These are phyloP conservation scores for Pissodes strobi DNA, from an alignment of 1,140 invertebrate genomes.

Conservation along the genomic window DNA sequence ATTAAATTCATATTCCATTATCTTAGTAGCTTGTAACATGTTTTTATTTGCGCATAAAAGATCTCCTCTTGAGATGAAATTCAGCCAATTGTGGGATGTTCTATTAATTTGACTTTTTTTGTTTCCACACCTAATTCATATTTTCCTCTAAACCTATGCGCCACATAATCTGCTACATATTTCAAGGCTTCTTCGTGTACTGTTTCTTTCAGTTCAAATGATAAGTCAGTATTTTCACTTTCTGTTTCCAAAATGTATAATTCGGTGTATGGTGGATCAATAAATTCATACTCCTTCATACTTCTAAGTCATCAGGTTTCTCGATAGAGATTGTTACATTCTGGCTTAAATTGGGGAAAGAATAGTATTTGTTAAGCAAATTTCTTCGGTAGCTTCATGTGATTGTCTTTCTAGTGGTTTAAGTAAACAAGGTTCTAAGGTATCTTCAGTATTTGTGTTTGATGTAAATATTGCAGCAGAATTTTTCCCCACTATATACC, in stretches of 20 bases:
- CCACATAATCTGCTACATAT: neutral
- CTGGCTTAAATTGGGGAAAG: neutral
- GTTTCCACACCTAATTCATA: constrained; percentile 1
- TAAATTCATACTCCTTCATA: too few species aligned
- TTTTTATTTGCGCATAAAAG: neutral
- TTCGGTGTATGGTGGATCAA: too few species aligned
- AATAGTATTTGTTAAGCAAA: neutral
- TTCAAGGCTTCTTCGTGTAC: too few species aligned
- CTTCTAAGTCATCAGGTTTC: too few species aligned
- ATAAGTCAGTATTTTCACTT: too few species aligned
- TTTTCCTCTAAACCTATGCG: neutral
- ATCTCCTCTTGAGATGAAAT: constrained; percentile 2
- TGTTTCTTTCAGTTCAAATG: too few species aligned
- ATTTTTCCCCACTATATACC: constrained; percentile 38
- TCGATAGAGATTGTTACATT: too few species aligned
- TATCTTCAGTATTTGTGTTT: constrained; percentile 29
- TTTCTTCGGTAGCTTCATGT: neutral
- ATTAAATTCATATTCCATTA: constrained; percentile 1
- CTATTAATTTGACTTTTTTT: neutral
- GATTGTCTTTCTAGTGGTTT: too few species aligned
- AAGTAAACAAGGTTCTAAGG: constrained; percentile 2
- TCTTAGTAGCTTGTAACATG: neutral
- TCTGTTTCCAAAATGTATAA: too few species aligned
- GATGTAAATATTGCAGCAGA: constrained; percentile 24
- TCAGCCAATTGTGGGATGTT: neutral